phyloP scores from a whole-genome alignment of 2,113 vertebrate genomes.

The Chionomys nivalis region DNA sequence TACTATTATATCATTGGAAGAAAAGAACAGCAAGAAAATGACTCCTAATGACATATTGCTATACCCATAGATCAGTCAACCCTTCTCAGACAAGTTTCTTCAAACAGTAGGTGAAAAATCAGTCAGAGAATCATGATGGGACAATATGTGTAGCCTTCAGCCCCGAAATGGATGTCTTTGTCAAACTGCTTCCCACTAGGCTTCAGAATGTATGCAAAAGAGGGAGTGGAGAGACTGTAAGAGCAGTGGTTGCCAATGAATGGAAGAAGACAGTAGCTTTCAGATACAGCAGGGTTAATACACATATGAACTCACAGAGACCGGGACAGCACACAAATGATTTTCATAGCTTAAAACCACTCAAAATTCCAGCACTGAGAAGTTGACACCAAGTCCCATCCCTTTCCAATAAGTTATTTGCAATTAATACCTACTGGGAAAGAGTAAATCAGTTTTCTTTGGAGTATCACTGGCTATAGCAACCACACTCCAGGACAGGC shows the following conservation, averaged over 20 bases:
- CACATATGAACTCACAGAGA: not conserved
- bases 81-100: not conserved
- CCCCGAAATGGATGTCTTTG: not conserved
- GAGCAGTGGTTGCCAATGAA: not conserved
- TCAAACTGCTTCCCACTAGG: not conserved
- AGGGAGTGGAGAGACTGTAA: not conserved
- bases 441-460: not conserved
- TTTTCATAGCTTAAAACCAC: not conserved
- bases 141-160: not conserved
- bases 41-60: not conserved
- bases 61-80: not conserved
- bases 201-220: not conserved
- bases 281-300: not conserved
- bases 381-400: not conserved
- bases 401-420: not conserved
- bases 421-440: not conserved
- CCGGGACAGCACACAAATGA: not conserved
- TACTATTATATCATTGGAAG: not conserved
- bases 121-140: not conserved
- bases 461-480: not conserved
- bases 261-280: not conserved
- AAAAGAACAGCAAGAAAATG: not conserved
- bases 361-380: not conserved
- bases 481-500: too few relatives aligned
- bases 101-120: not conserved